These are phyloP conservation scores for Serinus canaria DNA, from an alignment of 2,113 vertebrate species.

Conservation along the genomic window DNA sequence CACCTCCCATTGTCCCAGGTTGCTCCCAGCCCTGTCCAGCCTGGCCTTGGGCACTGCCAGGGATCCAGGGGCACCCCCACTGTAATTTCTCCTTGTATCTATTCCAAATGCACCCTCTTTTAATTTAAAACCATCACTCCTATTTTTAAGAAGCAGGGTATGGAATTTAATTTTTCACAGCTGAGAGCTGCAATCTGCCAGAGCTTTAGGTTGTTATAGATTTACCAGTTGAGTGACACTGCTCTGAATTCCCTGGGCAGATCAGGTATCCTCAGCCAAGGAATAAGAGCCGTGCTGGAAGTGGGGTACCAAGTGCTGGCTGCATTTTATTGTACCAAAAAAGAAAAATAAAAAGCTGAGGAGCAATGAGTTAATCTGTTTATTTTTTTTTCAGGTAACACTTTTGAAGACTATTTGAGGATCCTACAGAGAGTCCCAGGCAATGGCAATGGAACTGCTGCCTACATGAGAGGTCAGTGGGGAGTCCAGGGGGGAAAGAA, in stretches of 20 bases:
- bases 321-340: neutral
- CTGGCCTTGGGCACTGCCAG: neutral
- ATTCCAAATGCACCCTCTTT: neutral
- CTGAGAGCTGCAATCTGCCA: neutral
- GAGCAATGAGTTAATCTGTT: neutral
- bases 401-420: slow-evolving; percentile 48
- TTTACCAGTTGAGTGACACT: neutral
- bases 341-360: neutral
- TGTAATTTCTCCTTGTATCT: neutral
- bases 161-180: neutral
- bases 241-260: neutral
- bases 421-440: slow-evolving; percentile 13
- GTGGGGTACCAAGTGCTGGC: neutral
- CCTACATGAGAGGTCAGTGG: slow-evolving; percentile 76
- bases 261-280: neutral
- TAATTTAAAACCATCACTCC: neutral
- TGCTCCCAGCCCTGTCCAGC: neutral
- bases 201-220: neutral
- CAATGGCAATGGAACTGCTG: slow-evolving; percentile 39
- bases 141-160: neutral
- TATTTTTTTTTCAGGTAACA: slow-evolving; percentile 53
- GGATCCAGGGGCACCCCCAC: neutral
- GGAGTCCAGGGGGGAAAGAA: neutral
- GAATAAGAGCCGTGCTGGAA: neutral
- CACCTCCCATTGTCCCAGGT: neutral